Evolutionary conservation across 1,140 invertebrate genomes (phyloP).

Genomic region (Diprion similis): DNA sequence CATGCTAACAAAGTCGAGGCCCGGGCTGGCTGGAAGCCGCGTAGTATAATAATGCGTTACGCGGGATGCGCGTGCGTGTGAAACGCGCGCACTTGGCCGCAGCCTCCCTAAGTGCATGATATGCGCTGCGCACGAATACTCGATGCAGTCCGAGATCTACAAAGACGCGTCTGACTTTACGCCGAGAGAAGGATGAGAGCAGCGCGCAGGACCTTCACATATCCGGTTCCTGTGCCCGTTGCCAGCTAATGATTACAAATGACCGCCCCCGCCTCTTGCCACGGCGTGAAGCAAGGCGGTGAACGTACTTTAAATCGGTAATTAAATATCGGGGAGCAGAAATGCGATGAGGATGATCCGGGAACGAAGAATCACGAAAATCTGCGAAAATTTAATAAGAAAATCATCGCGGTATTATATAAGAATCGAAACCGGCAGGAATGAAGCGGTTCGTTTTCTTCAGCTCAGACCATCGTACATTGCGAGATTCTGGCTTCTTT

Average conservation of each 20-base stretch:
- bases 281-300: neutral
- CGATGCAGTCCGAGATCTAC: too few relatives aligned
- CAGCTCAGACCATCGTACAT: too few relatives aligned
- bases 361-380: neutral
- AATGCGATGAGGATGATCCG: neutral
- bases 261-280: neutral
- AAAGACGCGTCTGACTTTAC: too few relatives aligned
- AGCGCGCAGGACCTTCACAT: neutral
- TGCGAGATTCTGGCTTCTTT: too few relatives aligned
- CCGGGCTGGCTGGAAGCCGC: neutral
- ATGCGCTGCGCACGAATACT: too few relatives aligned
- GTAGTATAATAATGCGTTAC: neutral
- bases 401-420: too few relatives aligned
- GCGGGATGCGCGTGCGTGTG: too few relatives aligned
- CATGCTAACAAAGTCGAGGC: neutral
- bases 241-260: constrained; percentile 5
- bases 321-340: neutral
- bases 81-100: too few relatives aligned
- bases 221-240: neutral
- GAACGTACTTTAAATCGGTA: neutral
- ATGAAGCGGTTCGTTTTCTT: too few relatives aligned
- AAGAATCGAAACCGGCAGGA: too few relatives aligned
- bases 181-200: too few relatives aligned
- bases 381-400: neutral
- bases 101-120: too few relatives aligned